phyloP scores from a whole-genome alignment of 2,797 vertebrate genomes.

The Petrocephalus sullivani region DNA sequence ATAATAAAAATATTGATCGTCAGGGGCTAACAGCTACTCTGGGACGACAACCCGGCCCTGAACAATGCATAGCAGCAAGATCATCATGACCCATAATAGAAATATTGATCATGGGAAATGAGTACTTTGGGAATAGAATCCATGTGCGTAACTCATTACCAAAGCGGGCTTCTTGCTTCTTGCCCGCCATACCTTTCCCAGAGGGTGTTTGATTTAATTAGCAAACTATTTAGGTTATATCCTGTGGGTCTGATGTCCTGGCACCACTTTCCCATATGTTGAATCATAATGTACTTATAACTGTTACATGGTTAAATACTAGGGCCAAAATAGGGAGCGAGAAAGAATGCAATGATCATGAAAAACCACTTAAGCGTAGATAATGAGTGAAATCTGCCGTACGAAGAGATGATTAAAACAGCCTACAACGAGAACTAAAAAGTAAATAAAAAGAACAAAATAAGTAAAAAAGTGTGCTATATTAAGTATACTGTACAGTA shows the following conservation, averaged over 20 bases:
- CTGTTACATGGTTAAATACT: conserved; percentile 12
- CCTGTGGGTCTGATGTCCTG: conserved; percentile 15
- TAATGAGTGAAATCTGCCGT: neutral
- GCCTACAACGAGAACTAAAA: neutral
- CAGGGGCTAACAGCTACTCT: neutral
- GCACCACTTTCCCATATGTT: conserved; percentile 3
- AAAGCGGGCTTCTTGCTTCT: neutral
- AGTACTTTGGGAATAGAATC: neutral
- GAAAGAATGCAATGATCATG: neutral
- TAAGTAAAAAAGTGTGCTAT: neutral
- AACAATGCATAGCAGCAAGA: neutral
- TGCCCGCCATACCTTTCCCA: conserved; percentile 8
- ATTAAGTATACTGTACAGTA: neutral
- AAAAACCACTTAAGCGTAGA: neutral
- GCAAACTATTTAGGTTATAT: conserved; percentile 21
- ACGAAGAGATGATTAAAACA: neutral
- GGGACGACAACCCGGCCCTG: neutral
- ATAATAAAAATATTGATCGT: neutral
- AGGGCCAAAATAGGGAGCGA: neutral
- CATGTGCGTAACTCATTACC: conserved; percentile 7
- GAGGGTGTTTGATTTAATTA: conserved; percentile 24
- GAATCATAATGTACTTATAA: conserved; percentile 7
- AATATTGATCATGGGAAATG: conserved; percentile 2
- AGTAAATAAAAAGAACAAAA: neutral
- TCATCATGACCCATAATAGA: neutral